phyloP scores from a whole-genome alignment of 2,113 vertebrate genomes.

The Halcyon senegalensis region DNA sequence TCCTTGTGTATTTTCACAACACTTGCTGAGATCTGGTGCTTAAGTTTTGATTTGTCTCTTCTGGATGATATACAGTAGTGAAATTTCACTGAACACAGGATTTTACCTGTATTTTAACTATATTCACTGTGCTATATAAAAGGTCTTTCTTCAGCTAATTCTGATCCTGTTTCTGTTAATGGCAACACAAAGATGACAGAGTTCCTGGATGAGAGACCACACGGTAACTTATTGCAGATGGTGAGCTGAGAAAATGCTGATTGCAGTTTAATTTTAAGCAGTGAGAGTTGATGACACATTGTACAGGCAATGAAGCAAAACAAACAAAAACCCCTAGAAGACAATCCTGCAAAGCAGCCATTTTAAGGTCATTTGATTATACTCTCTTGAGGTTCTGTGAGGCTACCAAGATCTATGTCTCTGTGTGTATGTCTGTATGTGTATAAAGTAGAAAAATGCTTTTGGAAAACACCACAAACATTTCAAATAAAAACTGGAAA shows the following conservation, averaged over 20 bases:
- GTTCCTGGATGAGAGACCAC: neutral
- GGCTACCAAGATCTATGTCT: neutral
- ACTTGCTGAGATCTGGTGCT: neutral
- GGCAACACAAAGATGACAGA: neutral
- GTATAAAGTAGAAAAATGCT: neutral
- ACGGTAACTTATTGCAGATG: neutral
- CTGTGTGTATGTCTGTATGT: neutral
- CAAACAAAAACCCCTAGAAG: neutral
- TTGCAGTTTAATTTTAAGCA: constrained; percentile 27
- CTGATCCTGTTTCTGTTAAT: neutral
- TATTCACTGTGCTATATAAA: neutral
- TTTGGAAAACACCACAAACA: neutral
- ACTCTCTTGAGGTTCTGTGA: neutral
- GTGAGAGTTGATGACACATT: neutral
- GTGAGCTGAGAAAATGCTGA: neutral
- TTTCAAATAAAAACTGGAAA: neutral
- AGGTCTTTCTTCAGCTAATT: neutral
- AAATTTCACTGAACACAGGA: neutral
- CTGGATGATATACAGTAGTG: neutral
- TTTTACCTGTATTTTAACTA: neutral
- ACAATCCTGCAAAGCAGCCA: neutral
- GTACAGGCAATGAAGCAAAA: constrained; percentile 27
- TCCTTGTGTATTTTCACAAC: neutral
- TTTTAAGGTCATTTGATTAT: neutral
- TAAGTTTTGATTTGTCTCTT: neutral